A percentile compares a stretch with the other conserved stretches of the same genome.
Evolutionary conservation across 2,797 vertebrate genomes (phyloP).

Genomic region (Rhabdomys pumilio): DNA sequence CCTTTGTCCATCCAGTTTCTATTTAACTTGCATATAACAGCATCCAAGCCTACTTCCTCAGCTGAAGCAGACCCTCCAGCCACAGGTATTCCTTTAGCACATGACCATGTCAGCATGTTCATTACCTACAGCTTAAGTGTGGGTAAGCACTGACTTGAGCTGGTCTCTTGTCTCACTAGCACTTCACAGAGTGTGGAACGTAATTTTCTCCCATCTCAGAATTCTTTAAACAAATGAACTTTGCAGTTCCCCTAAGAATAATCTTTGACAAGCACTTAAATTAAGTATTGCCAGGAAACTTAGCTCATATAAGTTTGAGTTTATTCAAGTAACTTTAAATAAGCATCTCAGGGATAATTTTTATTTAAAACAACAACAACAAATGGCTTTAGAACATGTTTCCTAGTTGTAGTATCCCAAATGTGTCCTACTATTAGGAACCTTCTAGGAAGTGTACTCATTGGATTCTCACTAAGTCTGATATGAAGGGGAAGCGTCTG

Average conservation of each 20-base stretch:
- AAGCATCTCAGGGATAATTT: slow-evolving; percentile 17
- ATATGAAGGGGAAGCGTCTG: not conserved
- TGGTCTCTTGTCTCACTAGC: not conserved
- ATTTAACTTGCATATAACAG: slow-evolving; percentile 22
- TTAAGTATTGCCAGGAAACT: not conserved
- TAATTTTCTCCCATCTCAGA: not conserved
- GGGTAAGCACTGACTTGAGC: not conserved
- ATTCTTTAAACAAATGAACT: not conserved
- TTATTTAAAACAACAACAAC: not conserved
- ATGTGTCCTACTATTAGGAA: not conserved
- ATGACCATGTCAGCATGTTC: not conserved
- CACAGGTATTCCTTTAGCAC: not conserved
- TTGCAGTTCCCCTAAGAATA: not conserved
- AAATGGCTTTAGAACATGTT: not conserved
- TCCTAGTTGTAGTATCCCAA: not conserved
- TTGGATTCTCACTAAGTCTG: not conserved
- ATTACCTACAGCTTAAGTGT: not conserved
- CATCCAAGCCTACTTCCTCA: slow-evolving; percentile 46
- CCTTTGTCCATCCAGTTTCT: not conserved
- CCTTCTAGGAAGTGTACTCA: slow-evolving; percentile 2
- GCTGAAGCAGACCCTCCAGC: not conserved
- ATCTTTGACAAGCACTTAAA: slow-evolving; percentile 32
- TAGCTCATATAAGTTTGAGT: slow-evolving; percentile 3
- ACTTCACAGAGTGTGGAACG: not conserved
- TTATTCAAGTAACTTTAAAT: slow-evolving; percentile 31